These are phyloP conservation scores for Gallinago nigripennis DNA, from an alignment of 2,797 vertebrate genomes.

Conservation along the genomic window DNA sequence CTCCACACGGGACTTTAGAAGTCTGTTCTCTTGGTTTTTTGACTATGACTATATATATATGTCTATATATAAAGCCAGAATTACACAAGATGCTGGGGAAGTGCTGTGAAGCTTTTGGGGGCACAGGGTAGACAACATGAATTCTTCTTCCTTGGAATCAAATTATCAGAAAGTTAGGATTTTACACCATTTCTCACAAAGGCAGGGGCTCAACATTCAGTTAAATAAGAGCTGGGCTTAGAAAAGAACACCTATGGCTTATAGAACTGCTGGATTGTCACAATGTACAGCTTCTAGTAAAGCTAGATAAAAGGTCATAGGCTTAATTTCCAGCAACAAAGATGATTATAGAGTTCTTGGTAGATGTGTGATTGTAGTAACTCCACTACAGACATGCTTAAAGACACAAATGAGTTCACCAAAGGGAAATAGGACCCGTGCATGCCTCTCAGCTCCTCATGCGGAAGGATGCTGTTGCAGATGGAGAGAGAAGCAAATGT, in stretches of 20 bases:
- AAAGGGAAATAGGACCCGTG: background rate
- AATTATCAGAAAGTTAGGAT: background rate
- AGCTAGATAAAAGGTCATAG: background rate
- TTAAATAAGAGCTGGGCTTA: background rate
- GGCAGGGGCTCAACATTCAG: background rate
- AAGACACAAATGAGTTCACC: background rate
- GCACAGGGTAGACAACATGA: fast-evolving
- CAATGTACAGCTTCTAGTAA: background rate
- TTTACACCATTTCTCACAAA: background rate
- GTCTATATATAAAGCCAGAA: background rate
- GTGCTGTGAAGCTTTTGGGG: background rate
- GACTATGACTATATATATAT: background rate
- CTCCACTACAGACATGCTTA: background rate
- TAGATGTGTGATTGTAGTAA: background rate
- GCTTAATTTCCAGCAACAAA: background rate
- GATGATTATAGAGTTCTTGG: background rate
- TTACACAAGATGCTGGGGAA: background rate
- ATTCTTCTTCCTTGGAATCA: background rate
- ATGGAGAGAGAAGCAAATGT: background rate
- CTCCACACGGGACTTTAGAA: background rate
- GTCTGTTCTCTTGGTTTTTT: background rate
- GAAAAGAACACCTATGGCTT: background rate
- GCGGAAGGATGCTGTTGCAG: background rate
- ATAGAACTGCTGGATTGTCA: background rate
- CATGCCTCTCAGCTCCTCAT: fast-evolving